Base-by-base conservation (phyloP, 2,113 vertebrate genomes). In the Agapornis roseicollis region DNA sequence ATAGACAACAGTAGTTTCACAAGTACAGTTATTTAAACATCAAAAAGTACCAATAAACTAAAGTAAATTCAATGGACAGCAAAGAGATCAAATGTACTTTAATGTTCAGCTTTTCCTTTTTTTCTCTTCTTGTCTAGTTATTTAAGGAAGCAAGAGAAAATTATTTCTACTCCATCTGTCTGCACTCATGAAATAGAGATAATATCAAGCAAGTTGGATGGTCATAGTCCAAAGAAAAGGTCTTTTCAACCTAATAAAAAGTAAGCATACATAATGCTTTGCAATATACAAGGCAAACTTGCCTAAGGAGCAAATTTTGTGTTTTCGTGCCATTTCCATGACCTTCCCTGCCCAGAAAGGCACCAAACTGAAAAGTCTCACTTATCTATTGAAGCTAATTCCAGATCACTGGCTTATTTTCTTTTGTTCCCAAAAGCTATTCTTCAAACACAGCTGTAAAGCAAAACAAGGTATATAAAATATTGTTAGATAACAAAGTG, bases 381-480 rank as follows among this genome's bases (percentile, higher is more conserved):
- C 10, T 35, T 60, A 27, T 49, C 7, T 79, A 14, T 27, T 25
- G 37, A 58, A 86, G 49, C 6, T 49, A 35, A 52, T 60, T 91
- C 35, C 1, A 5, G 56, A 80, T 70, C 23, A n/a, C 7, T 83
- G 66, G 7, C 64, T 96, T 94, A 72, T 84, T 85, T 79, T 93
- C 10, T 93, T 87, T 58, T 33, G 35, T 94, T 94, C 91, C 47
- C 33, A 68, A 92, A 89, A 91, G 17, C 35, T 95, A 31, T 88
- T 97, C 46, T 64, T 90, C 61, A 71, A 93, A 74, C 50, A 85
- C 31, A 47, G 27, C 56, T 85, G 76, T 70, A 90, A 94, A 44
- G 9, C 5, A 95, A 85, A 97, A 78, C 18, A 93, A 92, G 58
- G 19, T 78, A 87, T 87, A 80, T 73, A 71, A 90, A 94, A 93